These are phyloP conservation scores for Bombus sylvicola DNA, from an alignment of 1,140 invertebrate genomes.

Conservation along the genomic window DNA sequence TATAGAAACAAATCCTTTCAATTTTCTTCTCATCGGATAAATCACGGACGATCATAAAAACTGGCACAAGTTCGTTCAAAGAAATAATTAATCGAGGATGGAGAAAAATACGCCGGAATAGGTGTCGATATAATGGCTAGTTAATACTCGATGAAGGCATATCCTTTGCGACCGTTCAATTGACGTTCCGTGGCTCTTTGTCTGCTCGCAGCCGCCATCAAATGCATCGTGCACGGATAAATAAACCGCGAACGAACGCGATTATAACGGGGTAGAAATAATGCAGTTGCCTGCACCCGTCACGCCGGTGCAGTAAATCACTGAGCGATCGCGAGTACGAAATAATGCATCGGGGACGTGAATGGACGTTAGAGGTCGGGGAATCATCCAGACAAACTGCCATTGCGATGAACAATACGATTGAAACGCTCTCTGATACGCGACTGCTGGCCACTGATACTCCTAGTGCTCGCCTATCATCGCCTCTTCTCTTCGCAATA, in stretches of 20 bases:
- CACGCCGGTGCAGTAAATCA: conserved; percentile 35
- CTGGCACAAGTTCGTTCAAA: background rate
- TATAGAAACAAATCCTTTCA: background rate
- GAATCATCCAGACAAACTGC: background rate
- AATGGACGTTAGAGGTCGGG: conserved; percentile 31
- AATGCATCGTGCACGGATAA: conserved; percentile 4
- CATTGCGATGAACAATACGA: conserved; percentile 21
- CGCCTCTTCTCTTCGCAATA: background rate
- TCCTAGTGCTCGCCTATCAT: background rate
- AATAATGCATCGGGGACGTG: conserved; percentile 43
- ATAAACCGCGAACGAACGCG: conserved; percentile 61
- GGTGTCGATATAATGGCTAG: background rate
- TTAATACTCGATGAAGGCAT: conserved; percentile 4
- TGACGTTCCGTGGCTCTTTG: conserved; percentile 14
- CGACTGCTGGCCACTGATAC: too few species aligned
- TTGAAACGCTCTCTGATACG: background rate
- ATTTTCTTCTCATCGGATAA: background rate
- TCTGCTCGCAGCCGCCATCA: background rate
- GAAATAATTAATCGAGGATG: background rate
- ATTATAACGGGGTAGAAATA: conserved; percentile 60
- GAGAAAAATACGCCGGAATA: background rate
- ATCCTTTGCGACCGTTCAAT: conserved; percentile 32
- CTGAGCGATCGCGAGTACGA: background rate
- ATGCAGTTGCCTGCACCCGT: conserved; percentile 46
- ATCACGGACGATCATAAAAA: background rate